A percentile compares a stretch with the other conserved stretches of the same genome.
Evolutionary conservation across 2,113 vertebrate genomes (phyloP).

Genomic region (Mormyrus iriodes): DNA sequence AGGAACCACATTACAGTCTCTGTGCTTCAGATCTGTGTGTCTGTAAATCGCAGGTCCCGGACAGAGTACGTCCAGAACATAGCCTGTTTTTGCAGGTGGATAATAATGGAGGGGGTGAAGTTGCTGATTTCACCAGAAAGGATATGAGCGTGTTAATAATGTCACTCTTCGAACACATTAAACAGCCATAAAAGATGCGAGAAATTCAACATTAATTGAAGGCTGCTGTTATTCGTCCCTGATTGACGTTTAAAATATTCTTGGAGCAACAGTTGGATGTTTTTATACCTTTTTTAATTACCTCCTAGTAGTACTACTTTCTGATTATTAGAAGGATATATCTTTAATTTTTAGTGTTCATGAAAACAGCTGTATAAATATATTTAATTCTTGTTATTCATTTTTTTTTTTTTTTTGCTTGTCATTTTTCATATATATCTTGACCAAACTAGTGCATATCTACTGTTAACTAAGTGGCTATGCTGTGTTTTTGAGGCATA

Average conservation of each 20-base stretch:
- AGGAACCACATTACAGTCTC: not conserved
- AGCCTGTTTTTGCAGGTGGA: not conserved
- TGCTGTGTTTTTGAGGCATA: not conserved
- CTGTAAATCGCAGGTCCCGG: not conserved
- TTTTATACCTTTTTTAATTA: conserved; percentile 3
- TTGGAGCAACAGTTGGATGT: not conserved
- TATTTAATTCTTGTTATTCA: conserved; percentile 29
- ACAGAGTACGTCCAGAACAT: not conserved
- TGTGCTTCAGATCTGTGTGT: not conserved
- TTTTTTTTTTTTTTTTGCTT: conserved; percentile 29
- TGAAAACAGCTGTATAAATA: conserved; percentile 41
- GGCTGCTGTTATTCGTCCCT: not conserved
- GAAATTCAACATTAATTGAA: not conserved
- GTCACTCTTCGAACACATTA: not conserved
- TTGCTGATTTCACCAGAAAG: not conserved
- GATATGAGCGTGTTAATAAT: not conserved
- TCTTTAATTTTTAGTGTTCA: conserved; percentile 28
- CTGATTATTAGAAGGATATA: conserved; percentile 24
- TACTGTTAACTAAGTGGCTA: not conserved
- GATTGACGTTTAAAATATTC: not conserved
- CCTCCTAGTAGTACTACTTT: not conserved
- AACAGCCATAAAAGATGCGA: not conserved
- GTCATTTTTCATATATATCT: not conserved
- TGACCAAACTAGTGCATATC: not conserved
- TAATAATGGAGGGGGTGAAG: not conserved